Base-by-base conservation (phyloP, 2,113 vertebrate genomes). In the Hyaena hyaena region DNA sequence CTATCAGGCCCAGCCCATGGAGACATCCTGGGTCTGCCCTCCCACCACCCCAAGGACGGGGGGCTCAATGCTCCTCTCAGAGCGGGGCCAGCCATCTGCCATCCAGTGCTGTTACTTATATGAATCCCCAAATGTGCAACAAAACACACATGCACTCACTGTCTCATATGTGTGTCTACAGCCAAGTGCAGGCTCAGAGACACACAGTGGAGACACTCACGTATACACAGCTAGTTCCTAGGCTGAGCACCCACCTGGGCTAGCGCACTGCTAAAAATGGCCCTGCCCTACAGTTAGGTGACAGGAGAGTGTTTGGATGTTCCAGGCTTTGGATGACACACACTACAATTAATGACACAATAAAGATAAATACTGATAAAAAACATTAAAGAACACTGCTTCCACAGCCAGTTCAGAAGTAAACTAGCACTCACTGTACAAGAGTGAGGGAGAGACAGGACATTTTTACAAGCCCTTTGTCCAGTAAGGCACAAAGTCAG, bases 1-100 rank as follows among this genome's bases (percentile, higher is more conserved):
- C 74, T 89, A 35, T 97, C 48, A 98, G 88, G 79, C 55, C 83
- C 89, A 92, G 68, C 14, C 58, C 65, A 1, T 3, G 68, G 83
- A n/a, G 77, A 61, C 73, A 26, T 76, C 69, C 50, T 33, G 33
- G 85, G 66, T 85, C 73, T 81, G 35, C 92, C 90, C 69, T 95
- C 83, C 80, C 65, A 61, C 79, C 11, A 69, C 48, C 35, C 88
- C 68, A n/a, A 90, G 35, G 55, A 76, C 26, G 24, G 58, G 63
- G 33, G 28, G 12, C 5, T 90, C 31, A 10, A 0, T 17, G 35
- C 45, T 63, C 24, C 58, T 76, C 73, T 94, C 71, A 48, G 71
- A 88, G n/a, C 48, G 65, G 83, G 76, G 10, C 66, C 73, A 84
- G 63, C 61, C 53, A 89, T 15, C 24, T 83, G 53, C 79, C 17